Percentiles rank a stretch among this genome's conserved stretches.
phyloP scores from a whole-genome alignment of 2,888 invertebrate species.

The Acanthoscelides obtectus region DNA sequence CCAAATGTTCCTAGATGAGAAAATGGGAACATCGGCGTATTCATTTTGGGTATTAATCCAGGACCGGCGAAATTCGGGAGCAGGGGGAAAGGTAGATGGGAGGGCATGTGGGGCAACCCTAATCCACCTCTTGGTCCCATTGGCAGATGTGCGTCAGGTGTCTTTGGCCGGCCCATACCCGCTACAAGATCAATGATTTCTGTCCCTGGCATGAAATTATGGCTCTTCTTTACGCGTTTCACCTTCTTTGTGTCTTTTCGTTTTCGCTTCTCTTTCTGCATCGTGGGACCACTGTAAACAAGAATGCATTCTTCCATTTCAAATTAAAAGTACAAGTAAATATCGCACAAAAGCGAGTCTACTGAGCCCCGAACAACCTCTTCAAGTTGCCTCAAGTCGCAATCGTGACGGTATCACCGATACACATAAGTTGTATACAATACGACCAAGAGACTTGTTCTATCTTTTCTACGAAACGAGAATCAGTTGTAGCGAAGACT shows the following conservation, averaged over 20 bases:
- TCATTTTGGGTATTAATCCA: conserved; percentile 28
- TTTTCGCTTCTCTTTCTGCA: conserved; percentile 53
- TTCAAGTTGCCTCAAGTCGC: too few relatives aligned
- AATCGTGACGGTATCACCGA: too few relatives aligned
- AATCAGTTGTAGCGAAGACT: too few relatives aligned
- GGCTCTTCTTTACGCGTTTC: conserved; percentile 27
- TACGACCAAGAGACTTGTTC: too few relatives aligned
- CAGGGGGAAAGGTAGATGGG: conserved; percentile 52
- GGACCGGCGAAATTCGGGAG: conserved; percentile 49
- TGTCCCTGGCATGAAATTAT: conserved; percentile 27
- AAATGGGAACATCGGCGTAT: conserved; percentile 41
- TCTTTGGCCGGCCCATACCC: conserved; percentile 41
- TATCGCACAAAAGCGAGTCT: too few relatives aligned
- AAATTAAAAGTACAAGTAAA: too few relatives aligned
- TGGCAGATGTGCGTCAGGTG: conserved; percentile 39
- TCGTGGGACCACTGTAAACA: conserved; percentile 52
- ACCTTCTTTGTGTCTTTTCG: conserved; percentile 45
- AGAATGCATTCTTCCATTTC: too few relatives aligned
- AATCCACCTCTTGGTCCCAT: conserved; percentile 19
- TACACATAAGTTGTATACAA: too few relatives aligned
- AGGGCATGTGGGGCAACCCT: conserved; percentile 21
- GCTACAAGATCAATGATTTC: conserved; percentile 32
- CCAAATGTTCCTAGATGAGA: conserved; percentile 48
- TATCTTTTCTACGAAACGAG: too few relatives aligned
- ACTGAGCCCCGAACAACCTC: too few relatives aligned